Percentiles rank a stretch among this genome's conserved stretches.
phyloP scores from a whole-genome alignment of 2,888 invertebrate genomes.

The Phengaris alcon region DNA sequence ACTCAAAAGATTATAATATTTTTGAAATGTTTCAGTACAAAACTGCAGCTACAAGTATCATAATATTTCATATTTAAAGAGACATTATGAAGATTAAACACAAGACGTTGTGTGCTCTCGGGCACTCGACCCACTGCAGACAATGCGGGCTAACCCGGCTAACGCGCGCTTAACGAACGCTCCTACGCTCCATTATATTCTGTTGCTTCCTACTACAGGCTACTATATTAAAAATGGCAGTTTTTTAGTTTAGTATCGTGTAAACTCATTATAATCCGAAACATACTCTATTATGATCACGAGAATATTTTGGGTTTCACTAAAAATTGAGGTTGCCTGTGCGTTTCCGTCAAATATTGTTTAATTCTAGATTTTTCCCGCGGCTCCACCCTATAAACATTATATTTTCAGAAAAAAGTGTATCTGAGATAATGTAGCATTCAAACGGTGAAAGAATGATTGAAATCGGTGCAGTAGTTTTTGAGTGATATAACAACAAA shows the following conservation, averaged over 20 bases:
- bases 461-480: no score
- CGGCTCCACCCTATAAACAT: no score
- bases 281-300: no score
- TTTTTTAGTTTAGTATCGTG: background rate
- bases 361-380: no score
- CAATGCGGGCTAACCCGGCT: background rate
- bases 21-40: background rate
- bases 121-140: background rate
- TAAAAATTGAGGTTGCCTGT: no score
- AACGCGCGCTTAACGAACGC: background rate
- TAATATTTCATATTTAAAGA: constrained; percentile 5
- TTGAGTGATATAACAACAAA: no score
- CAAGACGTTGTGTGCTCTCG: background rate
- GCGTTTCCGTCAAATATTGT: no score
- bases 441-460: no score
- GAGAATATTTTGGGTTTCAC: no score
- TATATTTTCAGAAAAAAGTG: no score
- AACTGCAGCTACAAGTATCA: background rate
- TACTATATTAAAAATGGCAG: constrained; percentile 1
- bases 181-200: background rate
- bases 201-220: background rate
- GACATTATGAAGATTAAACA: background rate
- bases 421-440: no score
- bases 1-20: background rate
- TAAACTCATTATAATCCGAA: no score